These are phyloP conservation scores for Calephelis perditalis DNA, from an alignment of 2,888 invertebrate species.

Conservation along the genomic window DNA sequence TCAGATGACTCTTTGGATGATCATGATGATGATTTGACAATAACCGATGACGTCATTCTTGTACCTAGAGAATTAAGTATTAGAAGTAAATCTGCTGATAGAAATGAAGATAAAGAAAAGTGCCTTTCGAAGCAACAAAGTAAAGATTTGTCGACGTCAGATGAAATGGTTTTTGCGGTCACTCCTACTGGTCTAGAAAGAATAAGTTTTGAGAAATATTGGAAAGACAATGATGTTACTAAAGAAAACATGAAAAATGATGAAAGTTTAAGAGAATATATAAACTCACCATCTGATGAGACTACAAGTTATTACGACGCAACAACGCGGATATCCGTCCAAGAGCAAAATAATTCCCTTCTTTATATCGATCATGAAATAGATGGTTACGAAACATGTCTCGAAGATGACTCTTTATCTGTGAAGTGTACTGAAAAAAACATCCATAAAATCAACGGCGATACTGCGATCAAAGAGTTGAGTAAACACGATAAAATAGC, in stretches of 20 bases:
- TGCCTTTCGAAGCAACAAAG: slow-evolving; percentile 67
- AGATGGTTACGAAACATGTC: slow-evolving; percentile 80
- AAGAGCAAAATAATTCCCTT: slow-evolving; percentile 58
- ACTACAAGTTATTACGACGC: slow-evolving; percentile 49
- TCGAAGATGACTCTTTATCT: slow-evolving; percentile 77
- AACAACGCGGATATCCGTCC: slow-evolving; percentile 55
- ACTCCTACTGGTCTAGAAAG: slow-evolving; percentile 72
- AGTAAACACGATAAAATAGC: slow-evolving; percentile 63
- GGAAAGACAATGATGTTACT: slow-evolving; percentile 57
- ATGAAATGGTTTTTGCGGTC: slow-evolving; percentile 75
- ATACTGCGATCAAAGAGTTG: slow-evolving; percentile 59
- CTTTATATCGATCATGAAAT: slow-evolving; percentile 72
- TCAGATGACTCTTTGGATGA: slow-evolving; percentile 67
- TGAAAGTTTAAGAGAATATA: slow-evolving; percentile 66
- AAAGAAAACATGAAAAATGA: slow-evolving; percentile 58
- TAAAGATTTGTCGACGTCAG: slow-evolving; percentile 72
- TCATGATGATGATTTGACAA: slow-evolving; percentile 70
- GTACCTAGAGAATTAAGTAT: slow-evolving; percentile 58
- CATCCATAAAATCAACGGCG: slow-evolving; percentile 60
- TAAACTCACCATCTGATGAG: slow-evolving; percentile 55
- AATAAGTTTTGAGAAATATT: slow-evolving; percentile 72
- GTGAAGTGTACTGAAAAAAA: slow-evolving; percentile 53
- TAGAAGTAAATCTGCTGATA: slow-evolving; percentile 53
- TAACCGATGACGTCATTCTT: slow-evolving; percentile 66
- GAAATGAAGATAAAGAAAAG: slow-evolving; percentile 43